Conservation (phyloP, 2,797 vertebrate species). For the Rhinogobio ventralis region DNA sequence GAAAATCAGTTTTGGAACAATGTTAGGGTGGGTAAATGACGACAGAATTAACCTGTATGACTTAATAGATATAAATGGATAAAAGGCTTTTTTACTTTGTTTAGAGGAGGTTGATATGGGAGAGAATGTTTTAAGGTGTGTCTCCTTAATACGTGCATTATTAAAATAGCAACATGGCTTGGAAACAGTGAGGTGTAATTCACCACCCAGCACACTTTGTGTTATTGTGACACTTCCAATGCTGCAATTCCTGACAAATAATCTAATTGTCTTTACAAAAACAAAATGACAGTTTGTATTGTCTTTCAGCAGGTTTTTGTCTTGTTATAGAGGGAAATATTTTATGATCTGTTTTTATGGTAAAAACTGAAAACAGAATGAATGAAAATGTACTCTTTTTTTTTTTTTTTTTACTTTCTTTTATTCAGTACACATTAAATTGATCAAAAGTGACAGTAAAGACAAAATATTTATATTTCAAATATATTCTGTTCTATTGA, state of each 20-base stretch:
- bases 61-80: background rate
- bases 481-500: background rate
- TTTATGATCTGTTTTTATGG: background rate
- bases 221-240: conserved; percentile 21
- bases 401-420: no score
- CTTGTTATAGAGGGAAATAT: background rate
- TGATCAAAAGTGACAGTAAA: background rate
- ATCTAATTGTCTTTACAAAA: background rate
- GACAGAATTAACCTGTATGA: background rate
- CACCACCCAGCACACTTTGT: conserved; percentile 18
- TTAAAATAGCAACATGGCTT: conserved; percentile 50
- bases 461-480: background rate
- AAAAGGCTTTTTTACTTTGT: background rate
- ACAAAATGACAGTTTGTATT: background rate
- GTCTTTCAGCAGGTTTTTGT: background rate
- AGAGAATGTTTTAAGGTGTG: conserved; percentile 52
- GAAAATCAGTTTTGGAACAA: background rate
- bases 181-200: conserved; percentile 36
- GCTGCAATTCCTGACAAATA: background rate
- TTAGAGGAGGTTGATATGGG: background rate
- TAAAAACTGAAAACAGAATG: background rate
- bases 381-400: no score
- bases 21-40: background rate
- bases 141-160: conserved; percentile 44
- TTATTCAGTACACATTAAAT: background rate